These are phyloP conservation scores for Hypsopygia costalis DNA, from an alignment of 2,888 invertebrate species.

Conservation along the genomic window DNA sequence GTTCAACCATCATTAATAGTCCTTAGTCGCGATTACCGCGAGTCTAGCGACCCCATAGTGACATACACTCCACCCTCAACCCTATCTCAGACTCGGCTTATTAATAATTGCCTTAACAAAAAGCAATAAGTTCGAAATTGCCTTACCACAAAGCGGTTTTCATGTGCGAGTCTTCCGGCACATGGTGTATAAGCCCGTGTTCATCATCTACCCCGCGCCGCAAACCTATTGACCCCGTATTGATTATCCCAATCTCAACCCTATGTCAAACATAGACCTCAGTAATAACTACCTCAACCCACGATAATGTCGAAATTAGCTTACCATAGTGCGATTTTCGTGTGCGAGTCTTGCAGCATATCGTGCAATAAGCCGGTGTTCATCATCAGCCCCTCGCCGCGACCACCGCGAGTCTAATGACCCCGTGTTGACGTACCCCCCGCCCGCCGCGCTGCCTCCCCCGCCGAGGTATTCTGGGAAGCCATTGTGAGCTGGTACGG, in stretches of 20 bases:
- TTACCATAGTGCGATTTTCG: slow-evolving; percentile 89
- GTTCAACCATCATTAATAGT: slow-evolving; percentile 96
- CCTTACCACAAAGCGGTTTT: too few relatives aligned
- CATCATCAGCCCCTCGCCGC: slow-evolving; percentile 88
- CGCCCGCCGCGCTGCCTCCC: not conserved
- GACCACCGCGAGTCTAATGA: slow-evolving; percentile 85
- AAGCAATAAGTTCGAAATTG: too few relatives aligned
- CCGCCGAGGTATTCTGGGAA: slow-evolving; percentile 87
- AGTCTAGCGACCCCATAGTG: too few relatives aligned
- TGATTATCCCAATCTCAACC: too few relatives aligned
- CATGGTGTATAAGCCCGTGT: too few relatives aligned
- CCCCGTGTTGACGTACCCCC: slow-evolving; percentile 86
- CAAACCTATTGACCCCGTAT: too few relatives aligned
- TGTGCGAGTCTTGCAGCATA: slow-evolving; percentile 98
- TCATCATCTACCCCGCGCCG: too few relatives aligned
- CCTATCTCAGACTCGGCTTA: too few relatives aligned
- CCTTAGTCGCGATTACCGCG: slow-evolving; percentile 81
- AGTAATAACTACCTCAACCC: not conserved
- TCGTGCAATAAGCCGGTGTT: slow-evolving; percentile 96
- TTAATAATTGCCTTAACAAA: too few relatives aligned
- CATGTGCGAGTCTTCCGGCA: too few relatives aligned
- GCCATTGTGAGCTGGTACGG: slow-evolving; percentile 95
- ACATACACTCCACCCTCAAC: too few relatives aligned
- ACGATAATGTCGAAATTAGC: slow-evolving; percentile 4
- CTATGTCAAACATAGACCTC: too few relatives aligned